These are phyloP conservation scores for Gouania willdenowi DNA, from an alignment of 2,797 vertebrate species.

Conservation along the genomic window DNA sequence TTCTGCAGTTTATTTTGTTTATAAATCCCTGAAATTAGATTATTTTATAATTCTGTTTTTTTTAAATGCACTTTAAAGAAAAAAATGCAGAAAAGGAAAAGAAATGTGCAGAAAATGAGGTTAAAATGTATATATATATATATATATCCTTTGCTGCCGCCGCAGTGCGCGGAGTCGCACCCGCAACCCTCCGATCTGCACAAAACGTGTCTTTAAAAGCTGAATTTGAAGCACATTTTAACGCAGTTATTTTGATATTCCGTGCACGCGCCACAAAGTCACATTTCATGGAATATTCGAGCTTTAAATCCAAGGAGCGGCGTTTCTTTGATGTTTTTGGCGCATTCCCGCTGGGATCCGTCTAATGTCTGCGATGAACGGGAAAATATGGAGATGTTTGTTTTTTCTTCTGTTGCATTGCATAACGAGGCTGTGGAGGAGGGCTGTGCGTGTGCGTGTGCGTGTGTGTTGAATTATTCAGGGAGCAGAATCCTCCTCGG, in stretches of 20 bases:
- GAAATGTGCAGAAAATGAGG: too few species aligned
- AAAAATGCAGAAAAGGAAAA: too few species aligned
- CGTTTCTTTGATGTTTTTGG: too few species aligned
- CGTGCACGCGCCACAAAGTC: too few species aligned
- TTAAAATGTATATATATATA: too few species aligned
- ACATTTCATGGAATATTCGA: too few species aligned
- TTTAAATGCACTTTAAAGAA: background rate
- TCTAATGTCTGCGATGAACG: background rate
- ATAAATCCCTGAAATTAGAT: too few species aligned
- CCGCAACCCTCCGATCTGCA: background rate
- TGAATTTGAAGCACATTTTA: too few species aligned
- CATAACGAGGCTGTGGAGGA: conserved; percentile 49
- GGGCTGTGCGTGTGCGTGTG: conserved; percentile 1
- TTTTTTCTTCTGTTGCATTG: conserved; percentile 27
- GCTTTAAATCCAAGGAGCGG: too few species aligned
- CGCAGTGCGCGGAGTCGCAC: conserved; percentile 19
- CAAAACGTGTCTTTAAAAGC: too few species aligned
- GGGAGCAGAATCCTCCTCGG: conserved; percentile 25
- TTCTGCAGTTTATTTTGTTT: too few species aligned
- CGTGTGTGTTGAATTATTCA: conserved; percentile 49
- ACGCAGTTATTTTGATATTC: too few species aligned
- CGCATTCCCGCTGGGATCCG: background rate
- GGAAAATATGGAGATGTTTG: conserved; percentile 4
- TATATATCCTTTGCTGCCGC: background rate
- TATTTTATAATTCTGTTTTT: background rate